Evolutionary conservation across 2,113 vertebrate species (phyloP).

Genomic region (Mesocricetus auratus): DNA sequence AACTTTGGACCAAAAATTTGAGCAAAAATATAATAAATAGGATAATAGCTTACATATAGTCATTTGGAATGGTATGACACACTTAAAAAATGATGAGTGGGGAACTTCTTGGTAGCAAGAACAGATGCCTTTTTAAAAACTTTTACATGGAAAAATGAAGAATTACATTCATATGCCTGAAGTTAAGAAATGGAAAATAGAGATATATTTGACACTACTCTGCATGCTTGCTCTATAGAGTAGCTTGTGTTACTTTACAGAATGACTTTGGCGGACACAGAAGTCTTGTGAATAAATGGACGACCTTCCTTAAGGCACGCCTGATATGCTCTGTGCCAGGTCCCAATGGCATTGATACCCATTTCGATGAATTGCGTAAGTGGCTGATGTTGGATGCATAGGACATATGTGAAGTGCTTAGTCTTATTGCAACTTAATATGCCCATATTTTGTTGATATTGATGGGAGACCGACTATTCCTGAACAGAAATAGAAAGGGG

Average conservation of each 20-base stretch:
- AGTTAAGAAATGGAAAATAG: not conserved
- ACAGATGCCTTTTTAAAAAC: not conserved
- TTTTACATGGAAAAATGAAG: not conserved
- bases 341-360: slow-evolving; percentile 97
- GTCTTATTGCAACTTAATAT: not conserved
- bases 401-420: not conserved
- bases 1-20: not conserved
- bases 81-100: not conserved
- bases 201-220: not conserved
- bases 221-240: not conserved
- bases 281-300: slow-evolving; percentile 99
- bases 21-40: not conserved
- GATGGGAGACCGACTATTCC: not conserved
- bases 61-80: not conserved
- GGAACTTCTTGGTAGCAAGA: not conserved
- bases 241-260: slow-evolving; percentile 85
- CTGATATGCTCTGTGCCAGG: slow-evolving; percentile 97
- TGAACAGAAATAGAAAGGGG: not conserved
- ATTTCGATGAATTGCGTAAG: slow-evolving; percentile 99
- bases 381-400: slow-evolving; percentile 64
- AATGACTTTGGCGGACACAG: slow-evolving; percentile 98
- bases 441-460: not conserved
- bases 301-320: slow-evolving; percentile 97
- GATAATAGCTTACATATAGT: not conserved
- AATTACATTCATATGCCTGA: not conserved